These are phyloP conservation scores for Nothobranchius furzeri DNA, from an alignment of 2,113 vertebrate species.

Conservation along the genomic window DNA sequence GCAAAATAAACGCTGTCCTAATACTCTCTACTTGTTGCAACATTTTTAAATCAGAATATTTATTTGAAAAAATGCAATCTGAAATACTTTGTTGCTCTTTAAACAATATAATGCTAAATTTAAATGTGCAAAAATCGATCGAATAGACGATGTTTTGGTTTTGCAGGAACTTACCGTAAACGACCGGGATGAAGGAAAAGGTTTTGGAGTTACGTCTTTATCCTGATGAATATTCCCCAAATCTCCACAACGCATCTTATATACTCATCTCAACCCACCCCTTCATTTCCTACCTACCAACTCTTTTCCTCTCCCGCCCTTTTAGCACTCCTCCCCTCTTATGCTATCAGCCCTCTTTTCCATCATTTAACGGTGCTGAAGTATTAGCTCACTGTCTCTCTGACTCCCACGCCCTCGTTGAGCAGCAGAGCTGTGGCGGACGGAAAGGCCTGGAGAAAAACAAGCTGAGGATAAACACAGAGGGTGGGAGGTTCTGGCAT, in stretches of 20 bases:
- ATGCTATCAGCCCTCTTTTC: constrained; percentile 63
- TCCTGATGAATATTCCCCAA: constrained; percentile 63
- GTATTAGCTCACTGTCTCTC: constrained; percentile 73
- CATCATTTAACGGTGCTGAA: constrained; percentile 57
- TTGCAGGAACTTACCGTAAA: constrained; percentile 59
- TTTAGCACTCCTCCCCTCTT: constrained; percentile 57
- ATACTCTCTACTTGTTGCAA: neutral
- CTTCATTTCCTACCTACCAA: constrained; percentile 49
- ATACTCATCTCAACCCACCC: constrained; percentile 70
- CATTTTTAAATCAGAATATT: neutral
- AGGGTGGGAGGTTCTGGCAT: constrained; percentile 20
- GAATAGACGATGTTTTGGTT: neutral
- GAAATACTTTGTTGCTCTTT: neutral
- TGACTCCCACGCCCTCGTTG: constrained; percentile 38
- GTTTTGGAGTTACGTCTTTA: constrained; percentile 46
- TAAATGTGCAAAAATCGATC: neutral
- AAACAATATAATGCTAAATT: constrained; percentile 5
- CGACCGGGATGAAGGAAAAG: constrained; percentile 21
- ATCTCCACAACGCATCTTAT: constrained; percentile 63
- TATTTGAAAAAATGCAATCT: neutral
- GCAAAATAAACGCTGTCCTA: neutral
- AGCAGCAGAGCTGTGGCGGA: constrained; percentile 21
- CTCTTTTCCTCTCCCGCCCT: constrained; percentile 27
- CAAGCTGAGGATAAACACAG: constrained; percentile 19
- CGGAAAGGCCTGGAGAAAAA: constrained; percentile 27